These are phyloP conservation scores for Columbina picui DNA, from an alignment of 2,113 vertebrate species.

Conservation along the genomic window DNA sequence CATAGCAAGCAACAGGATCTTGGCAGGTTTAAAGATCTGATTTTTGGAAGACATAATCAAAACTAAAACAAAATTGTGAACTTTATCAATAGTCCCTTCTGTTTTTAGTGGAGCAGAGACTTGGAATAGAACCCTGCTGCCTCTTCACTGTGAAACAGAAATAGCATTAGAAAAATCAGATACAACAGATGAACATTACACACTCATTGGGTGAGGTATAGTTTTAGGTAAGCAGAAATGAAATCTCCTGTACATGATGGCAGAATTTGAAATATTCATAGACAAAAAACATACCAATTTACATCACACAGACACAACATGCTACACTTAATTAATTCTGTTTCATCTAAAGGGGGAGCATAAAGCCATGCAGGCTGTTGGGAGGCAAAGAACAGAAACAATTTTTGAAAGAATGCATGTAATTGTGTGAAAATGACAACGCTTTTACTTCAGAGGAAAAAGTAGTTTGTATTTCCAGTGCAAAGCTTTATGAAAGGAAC, in stretches of 20 bases:
- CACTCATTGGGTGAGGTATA: background rate
- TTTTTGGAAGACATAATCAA: conserved; percentile 37
- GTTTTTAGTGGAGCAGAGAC: conserved; percentile 25
- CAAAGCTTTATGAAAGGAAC: conserved; percentile 69
- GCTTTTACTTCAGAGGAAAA: conserved; percentile 62
- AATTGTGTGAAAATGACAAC: conserved; percentile 58
- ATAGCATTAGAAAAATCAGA: conserved; percentile 27
- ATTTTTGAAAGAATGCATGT: conserved; percentile 42
- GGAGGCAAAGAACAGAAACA: conserved; percentile 42
- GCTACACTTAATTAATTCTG: conserved; percentile 51
- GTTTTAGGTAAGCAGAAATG: conserved; percentile 53
- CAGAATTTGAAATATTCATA: conserved; percentile 16
- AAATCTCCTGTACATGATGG: background rate
- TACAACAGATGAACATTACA: background rate
- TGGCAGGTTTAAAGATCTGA: conserved; percentile 13
- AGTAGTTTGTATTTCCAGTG: conserved; percentile 74
- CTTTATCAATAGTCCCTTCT: conserved; percentile 26
- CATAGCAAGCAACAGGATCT: background rate
- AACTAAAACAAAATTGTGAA: conserved; percentile 34
- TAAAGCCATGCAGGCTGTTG: conserved; percentile 67
- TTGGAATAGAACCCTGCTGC: conserved; percentile 32
- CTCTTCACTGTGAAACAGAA: conserved; percentile 54
- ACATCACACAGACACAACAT: conserved; percentile 54
- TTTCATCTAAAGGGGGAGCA: conserved; percentile 37
- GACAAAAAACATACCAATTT: conserved; percentile 45